Percentiles rank a stretch among this genome's conserved stretches.
These are phyloP conservation scores for Paguma larvata DNA, from an alignment of 2,797 vertebrate genomes.

Conservation along the genomic window DNA sequence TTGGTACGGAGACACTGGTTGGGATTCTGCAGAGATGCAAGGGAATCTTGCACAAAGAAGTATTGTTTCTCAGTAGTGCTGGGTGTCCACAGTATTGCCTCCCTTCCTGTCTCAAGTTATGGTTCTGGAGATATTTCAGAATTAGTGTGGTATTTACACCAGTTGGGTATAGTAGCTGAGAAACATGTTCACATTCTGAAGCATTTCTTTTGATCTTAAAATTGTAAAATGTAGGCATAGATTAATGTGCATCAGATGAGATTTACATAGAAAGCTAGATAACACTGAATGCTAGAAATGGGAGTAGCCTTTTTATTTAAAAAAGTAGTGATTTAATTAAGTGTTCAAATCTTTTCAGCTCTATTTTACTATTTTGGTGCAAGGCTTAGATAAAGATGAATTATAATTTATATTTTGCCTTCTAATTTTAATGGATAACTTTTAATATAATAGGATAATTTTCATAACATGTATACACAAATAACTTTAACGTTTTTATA, in stretches of 20 bases:
- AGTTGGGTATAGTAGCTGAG: not conserved
- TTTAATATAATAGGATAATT: not conserved
- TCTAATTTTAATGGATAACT: not conserved
- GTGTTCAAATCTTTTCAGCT: not conserved
- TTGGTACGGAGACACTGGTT: not conserved
- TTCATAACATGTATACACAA: not conserved
- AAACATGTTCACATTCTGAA: not conserved
- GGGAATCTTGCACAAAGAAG: not conserved
- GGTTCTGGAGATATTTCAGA: not conserved
- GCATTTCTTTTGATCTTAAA: not conserved
- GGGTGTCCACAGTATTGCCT: not conserved
- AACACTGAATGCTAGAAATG: not conserved
- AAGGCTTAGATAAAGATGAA: not conserved
- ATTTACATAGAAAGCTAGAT: not conserved
- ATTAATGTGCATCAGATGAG: not conserved
- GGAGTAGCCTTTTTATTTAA: not conserved
- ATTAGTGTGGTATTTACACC: not conserved
- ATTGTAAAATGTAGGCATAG: not conserved
- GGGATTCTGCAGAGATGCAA: rapidly evolving
- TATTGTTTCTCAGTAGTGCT: not conserved
- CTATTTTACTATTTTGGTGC: not conserved
- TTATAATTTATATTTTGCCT: not conserved
- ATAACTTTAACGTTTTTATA: not conserved
- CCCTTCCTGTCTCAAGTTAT: not conserved
- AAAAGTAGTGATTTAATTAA: not conserved